Evolutionary conservation across 2,888 invertebrate genomes (phyloP), one percentile per base, ranked within the genome.

Genomic region (Stenichneumon culpator): DNA sequence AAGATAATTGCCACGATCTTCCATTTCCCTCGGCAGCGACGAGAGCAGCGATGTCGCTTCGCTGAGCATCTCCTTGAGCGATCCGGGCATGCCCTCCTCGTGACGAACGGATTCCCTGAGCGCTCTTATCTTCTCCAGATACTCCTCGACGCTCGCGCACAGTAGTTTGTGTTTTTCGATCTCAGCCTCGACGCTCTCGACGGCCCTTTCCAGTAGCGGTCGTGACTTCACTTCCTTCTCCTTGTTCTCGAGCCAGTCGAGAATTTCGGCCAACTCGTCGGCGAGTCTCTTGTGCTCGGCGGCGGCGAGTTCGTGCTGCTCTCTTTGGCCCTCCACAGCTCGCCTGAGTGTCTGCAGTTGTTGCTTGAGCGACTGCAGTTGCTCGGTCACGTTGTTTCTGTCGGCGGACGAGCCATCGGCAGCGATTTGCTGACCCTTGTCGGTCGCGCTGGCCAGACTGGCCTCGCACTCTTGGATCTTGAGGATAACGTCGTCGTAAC

Each of bases 381-480:
- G 97, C 92, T 98, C 98, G 1, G 98, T 98, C 6, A 99, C 97
- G 88, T 96, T 96, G 90, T 98, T 98, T 89, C 97, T 96, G 90
- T 98, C 98, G 22, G 97, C 97, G 0, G 97, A 96, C 2, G 97
- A 97, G 60, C 98, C 98, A 94, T 99, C 98, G 0, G 97, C 97
- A 0, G 98, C 98, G 47, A 99, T 98, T 93, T 98, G 98, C 91
- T 98, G 97, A 0, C 98, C 99, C 93, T 98, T 98, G 91, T 99
- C 99, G 16, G 97, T 97, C 0, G 98, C 98, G 5, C 97, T 96
- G 0, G 98, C 97, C 9, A 99, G 94, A 50, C 97, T 95, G 11
- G 98, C 98, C 93, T 98, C 98, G 92, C 97, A 98, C 90, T 98
- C 98, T 94, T 98, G 98, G 75, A 98, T 98, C 92, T 97, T 97